Percentiles rank a stretch among this genome's conserved stretches.
These are phyloP conservation scores for Saccopteryx leptura DNA, from an alignment of 2,113 vertebrate species.

Conservation along the genomic window DNA sequence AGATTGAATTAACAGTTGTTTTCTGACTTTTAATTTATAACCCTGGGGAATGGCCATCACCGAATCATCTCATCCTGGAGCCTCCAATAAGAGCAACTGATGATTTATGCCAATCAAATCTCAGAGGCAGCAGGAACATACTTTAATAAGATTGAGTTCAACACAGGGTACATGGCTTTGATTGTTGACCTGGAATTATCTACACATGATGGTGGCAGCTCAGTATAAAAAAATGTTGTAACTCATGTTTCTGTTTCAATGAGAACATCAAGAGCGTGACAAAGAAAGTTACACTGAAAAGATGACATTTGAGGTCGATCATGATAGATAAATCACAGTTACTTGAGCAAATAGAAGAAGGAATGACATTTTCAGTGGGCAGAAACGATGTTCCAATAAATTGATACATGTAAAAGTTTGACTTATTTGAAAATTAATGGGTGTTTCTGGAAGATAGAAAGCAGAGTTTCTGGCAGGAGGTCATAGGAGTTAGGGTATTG, in stretches of 20 bases:
- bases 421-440: not conserved
- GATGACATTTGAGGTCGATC: not conserved
- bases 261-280: not conserved
- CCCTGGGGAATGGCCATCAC: not conserved
- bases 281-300: not conserved
- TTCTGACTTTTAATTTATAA: slow-evolving; percentile 13
- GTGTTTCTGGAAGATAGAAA: not conserved
- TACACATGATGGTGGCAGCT: not conserved
- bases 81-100: not conserved
- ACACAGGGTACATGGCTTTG: not conserved
- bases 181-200: not conserved
- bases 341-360: not conserved
- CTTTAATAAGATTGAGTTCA: not conserved
- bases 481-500: not conserved
- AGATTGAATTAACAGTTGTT: not conserved
- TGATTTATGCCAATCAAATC: not conserved
- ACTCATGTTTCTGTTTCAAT: not conserved
- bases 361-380: not conserved
- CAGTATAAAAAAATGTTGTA: not conserved
- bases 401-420: not conserved
- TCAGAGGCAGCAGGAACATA: not conserved
- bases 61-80: not conserved
- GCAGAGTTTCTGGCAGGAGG: not conserved
- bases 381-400: not conserved
- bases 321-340: not conserved